These are phyloP conservation scores for Orbicella faveolata DNA, from an alignment of 64 coral and sea anemone species.

Conservation along the genomic window DNA sequence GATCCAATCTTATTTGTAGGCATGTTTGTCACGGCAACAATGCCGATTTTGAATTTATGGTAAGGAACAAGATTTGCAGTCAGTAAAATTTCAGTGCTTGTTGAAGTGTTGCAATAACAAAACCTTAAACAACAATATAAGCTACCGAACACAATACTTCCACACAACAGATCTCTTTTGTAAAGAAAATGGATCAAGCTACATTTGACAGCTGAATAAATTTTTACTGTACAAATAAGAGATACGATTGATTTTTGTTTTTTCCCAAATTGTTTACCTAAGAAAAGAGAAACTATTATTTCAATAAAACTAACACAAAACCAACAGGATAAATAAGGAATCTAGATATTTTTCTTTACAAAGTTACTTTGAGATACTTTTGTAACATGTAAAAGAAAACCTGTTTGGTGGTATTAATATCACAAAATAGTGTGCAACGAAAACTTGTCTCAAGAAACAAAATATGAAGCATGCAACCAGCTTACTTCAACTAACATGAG, in stretches of 20 bases:
- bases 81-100: neutral
- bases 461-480: neutral
- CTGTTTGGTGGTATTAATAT: neutral
- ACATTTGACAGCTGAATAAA: slow-evolving; percentile 22
- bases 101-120: neutral
- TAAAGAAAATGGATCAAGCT: neutral
- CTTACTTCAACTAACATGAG: neutral
- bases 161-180: neutral
- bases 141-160: neutral
- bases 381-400: neutral
- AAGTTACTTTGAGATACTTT: neutral
- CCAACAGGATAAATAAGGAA: neutral
- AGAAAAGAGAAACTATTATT: slow-evolving; percentile 22
- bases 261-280: slow-evolving; percentile 4
- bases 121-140: neutral
- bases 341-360: neutral
- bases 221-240: neutral
- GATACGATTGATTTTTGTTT: slow-evolving; percentile 15
- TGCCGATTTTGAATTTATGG: neutral
- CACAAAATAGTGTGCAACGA: neutral
- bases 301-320: slow-evolving; percentile 11
- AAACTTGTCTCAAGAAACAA: neutral
- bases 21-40: neutral
- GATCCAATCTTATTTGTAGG: neutral
- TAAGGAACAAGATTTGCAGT: neutral